These are phyloP conservation scores for Ceramica pisi DNA, from an alignment of 2,888 invertebrate species.

Conservation along the genomic window DNA sequence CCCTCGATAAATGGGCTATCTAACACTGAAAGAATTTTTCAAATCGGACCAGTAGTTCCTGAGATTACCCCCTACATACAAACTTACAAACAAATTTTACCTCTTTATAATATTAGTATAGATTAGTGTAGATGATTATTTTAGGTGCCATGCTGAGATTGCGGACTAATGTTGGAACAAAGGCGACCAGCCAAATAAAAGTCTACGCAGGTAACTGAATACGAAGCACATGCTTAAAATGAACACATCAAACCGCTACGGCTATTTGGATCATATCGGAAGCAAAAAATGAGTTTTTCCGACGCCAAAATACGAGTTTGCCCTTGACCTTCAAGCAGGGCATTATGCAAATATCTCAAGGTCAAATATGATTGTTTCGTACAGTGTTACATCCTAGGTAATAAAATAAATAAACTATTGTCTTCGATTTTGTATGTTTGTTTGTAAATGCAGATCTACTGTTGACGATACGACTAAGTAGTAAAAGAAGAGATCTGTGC, in stretches of 20 bases:
- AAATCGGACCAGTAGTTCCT: too few relatives aligned
- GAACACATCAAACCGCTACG: neutral
- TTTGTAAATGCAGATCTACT: neutral
- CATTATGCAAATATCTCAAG: constrained; percentile 46
- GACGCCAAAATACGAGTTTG: neutral
- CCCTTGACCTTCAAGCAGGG: constrained; percentile 39
- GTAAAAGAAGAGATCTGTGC: too few relatives aligned
- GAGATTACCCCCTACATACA: too few relatives aligned
- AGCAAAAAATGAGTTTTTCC: constrained; percentile 38
- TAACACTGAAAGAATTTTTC: too few relatives aligned
- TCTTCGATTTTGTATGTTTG: neutral
- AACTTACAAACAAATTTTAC: too few relatives aligned
- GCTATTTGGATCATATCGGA: constrained; percentile 9
- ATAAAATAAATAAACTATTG: constrained; percentile 1
- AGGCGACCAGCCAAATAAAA: neutral
- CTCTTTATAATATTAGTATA: too few relatives aligned
- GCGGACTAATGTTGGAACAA: too few relatives aligned
- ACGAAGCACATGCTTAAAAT: neutral
- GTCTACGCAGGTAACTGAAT: neutral
- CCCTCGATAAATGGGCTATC: too few relatives aligned
- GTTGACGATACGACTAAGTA: neutral
- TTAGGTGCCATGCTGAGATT: too few relatives aligned
- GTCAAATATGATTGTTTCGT: constrained; percentile 25
- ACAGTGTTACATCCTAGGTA: constrained; percentile 12
- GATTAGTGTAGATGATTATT: too few relatives aligned